Conservation (phyloP, 2,888 invertebrate species). For the Agonopterix alstromeriana region DNA sequence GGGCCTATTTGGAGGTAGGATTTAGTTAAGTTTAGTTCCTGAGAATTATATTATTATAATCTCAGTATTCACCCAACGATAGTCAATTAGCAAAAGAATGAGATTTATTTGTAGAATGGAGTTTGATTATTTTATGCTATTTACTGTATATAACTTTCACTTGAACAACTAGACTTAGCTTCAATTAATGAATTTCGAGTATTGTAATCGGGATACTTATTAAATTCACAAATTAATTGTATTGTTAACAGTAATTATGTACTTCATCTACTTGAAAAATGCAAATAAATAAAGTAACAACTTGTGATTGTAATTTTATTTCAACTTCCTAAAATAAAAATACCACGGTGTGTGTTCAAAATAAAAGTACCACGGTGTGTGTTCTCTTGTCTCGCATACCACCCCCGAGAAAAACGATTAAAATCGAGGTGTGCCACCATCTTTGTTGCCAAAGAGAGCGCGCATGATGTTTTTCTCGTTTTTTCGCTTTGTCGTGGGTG, state of each 20-base stretch:
- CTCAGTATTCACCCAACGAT: slow-evolving; percentile 75
- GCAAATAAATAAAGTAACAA: slow-evolving; percentile 50
- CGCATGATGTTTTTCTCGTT: no score
- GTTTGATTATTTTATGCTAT: slow-evolving; percentile 43
- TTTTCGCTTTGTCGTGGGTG: no score
- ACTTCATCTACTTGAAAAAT: slow-evolving; percentile 53
- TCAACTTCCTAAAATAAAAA: background rate
- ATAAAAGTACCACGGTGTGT: no score
- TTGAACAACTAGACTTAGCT: slow-evolving; percentile 30
- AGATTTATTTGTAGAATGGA: slow-evolving; percentile 65
- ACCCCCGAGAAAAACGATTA: no score
- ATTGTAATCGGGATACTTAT: slow-evolving; percentile 39
- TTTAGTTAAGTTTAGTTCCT: slow-evolving; percentile 50
- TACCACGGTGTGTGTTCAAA: no score
- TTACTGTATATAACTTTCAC: slow-evolving; percentile 53
- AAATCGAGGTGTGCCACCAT: no score
- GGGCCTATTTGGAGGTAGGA: slow-evolving; percentile 51
- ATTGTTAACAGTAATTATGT: slow-evolving; percentile 60
- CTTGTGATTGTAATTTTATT: slow-evolving; percentile 11
- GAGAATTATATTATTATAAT: slow-evolving; percentile 39
- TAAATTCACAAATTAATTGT: slow-evolving; percentile 47
- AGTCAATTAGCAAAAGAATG: slow-evolving; percentile 72
- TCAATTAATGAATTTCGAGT: slow-evolving; percentile 32
- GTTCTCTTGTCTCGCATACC: no score
- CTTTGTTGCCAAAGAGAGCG: no score